Base-by-base conservation (phyloP, 2,113 vertebrate genomes). In the Pelecanus crispus region DNA sequence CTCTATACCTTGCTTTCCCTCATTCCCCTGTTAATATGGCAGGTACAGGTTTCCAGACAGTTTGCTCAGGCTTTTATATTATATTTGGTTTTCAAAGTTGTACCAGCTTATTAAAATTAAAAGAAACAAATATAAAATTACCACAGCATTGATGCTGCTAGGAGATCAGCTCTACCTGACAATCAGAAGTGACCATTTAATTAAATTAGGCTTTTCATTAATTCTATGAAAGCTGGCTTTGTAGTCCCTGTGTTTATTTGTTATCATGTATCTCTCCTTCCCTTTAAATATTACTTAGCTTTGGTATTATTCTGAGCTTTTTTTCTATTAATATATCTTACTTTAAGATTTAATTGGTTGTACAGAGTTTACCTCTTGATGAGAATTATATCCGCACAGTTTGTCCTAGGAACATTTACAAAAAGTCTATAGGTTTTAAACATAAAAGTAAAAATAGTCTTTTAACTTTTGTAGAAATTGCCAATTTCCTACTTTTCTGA, bases 121-220 rank as follows among this genome's bases (percentile, higher is more conserved):
- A 94, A 24, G 26, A 66, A 49, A 74, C 25, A 84, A 66, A 77
- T 17, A 86, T n/a, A 50, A 88, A 88, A 45, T 59, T 77, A 71
- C 34, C 8, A 62, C 26, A 78, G 18, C 20, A 44, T 21, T 86
- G 11, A 15, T 81, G 47, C 55, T 88, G 38, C 45, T 63, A 22
- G 47, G 32, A 93, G 50, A 86, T 59, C 86, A 74, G 18, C 65
- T 81, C 66, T 86, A 11, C 24, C 68, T 92, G 83, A 88, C 68
- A 77, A 81, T 88, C 88, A 94, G 50, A 89, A 91, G n/a, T 81
- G 75, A 84, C 65, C 50, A 86, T 92, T 90, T 86, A 86, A 81
- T 73, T 88, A 77, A 88, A 83, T 82, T 79, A 47, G 18, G 4
- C 4, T 94, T 91, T 85, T 88, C 47, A 83, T 70, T 92, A 77